Evolutionary conservation across 2,113 vertebrate genomes (phyloP).

Genomic region (Mustelus asterias): DNA sequence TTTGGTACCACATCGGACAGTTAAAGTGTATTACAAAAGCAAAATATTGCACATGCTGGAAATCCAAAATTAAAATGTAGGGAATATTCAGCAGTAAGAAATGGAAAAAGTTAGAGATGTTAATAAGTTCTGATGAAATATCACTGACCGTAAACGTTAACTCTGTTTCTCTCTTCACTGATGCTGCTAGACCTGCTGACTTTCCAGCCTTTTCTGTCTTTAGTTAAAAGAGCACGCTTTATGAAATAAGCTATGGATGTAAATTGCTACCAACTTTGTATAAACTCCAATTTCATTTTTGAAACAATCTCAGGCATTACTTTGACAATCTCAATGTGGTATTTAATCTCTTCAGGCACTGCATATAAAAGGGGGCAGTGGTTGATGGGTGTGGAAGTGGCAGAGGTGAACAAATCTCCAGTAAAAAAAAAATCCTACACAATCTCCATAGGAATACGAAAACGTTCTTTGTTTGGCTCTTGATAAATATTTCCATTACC

Average conservation of each 20-base stretch:
- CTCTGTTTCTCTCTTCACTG: too few relatives aligned
- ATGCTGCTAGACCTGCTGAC: too few relatives aligned
- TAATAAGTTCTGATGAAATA: not conserved
- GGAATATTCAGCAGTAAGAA: not conserved
- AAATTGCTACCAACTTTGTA: not conserved
- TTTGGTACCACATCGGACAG: not conserved
- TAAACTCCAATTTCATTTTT: not conserved
- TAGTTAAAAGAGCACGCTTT: not conserved
- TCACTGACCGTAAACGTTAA: not conserved
- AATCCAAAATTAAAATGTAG: not conserved
- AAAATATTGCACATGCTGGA: not conserved
- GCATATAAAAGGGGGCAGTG: not conserved
- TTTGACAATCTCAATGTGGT: not conserved
- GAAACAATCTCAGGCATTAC: not conserved
- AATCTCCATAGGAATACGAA: too few relatives aligned
- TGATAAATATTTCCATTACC: not conserved
- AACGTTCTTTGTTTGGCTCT: not conserved
- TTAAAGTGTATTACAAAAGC: not conserved
- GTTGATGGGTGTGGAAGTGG: not conserved
- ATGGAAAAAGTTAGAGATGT: not conserved
- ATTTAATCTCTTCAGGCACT: not conserved
- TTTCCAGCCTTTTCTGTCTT: too few relatives aligned
- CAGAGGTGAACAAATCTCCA: not conserved
- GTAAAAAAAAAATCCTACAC: not conserved
- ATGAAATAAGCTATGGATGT: not conserved